phyloP scores from a whole-genome alignment of 2,797 vertebrate genomes.

The Microcaecilia unicolor region DNA sequence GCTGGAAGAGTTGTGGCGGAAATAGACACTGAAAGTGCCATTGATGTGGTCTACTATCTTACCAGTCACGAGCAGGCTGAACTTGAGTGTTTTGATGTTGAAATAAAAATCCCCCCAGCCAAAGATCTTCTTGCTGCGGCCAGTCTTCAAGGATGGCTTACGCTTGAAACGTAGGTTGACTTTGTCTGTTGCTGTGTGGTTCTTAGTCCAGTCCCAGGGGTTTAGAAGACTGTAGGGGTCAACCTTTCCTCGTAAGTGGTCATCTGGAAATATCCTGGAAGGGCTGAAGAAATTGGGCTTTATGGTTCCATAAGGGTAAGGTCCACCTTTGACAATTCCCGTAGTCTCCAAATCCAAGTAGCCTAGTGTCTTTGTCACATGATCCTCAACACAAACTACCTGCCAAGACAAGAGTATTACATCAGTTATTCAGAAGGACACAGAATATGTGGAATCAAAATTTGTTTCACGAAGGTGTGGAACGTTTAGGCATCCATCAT shows the following conservation, averaged over 20 bases:
- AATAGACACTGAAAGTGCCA: slow-evolving; percentile 92
- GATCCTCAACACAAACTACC: slow-evolving; percentile 70
- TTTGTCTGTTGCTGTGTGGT: slow-evolving; percentile 62
- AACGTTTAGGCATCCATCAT: no score
- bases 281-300: slow-evolving; percentile 61
- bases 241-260: slow-evolving; percentile 55
- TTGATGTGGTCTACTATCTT: slow-evolving; percentile 97
- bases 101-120: slow-evolving; percentile 98
- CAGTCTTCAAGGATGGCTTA: slow-evolving; percentile 76
- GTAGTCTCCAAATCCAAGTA: slow-evolving; percentile 71
- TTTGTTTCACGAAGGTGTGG: no score
- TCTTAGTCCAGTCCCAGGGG: slow-evolving; percentile 73
- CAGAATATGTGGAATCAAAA: no score
- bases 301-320: slow-evolving; percentile 59
- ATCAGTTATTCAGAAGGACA: no score
- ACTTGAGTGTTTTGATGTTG: slow-evolving; percentile 86
- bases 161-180: slow-evolving; percentile 69
- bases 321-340: slow-evolving; percentile 58
- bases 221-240: slow-evolving; percentile 55
- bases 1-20: slow-evolving; percentile 95
- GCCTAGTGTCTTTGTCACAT: slow-evolving; percentile 55
- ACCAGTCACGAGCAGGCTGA: slow-evolving; percentile 88
- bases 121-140: slow-evolving; percentile 88
- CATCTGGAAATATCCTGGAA: slow-evolving; percentile 56
- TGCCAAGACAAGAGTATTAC: slow-evolving; percentile 44